Conservation (phyloP, 2,888 invertebrate species). For the Eupithecia tripunctaria region DNA sequence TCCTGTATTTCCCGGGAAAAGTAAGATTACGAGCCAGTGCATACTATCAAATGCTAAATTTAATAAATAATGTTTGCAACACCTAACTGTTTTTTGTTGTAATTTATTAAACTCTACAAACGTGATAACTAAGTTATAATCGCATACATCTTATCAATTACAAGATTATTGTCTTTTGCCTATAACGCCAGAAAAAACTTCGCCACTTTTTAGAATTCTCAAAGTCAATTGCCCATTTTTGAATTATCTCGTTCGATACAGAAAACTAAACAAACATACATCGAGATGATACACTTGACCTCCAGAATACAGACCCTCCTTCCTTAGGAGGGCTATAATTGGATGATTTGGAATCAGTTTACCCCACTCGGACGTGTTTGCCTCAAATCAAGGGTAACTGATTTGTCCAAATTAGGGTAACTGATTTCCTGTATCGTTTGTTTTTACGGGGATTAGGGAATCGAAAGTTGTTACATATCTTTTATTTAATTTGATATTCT, state of each 20-base stretch:
- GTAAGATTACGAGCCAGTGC: too few relatives aligned
- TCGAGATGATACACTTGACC: slow-evolving; percentile 31
- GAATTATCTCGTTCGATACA: not conserved
- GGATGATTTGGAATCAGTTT: slow-evolving; percentile 82
- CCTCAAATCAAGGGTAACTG: slow-evolving; percentile 64
- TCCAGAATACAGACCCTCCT: slow-evolving; percentile 52
- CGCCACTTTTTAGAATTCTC: too few relatives aligned
- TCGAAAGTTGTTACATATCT: slow-evolving; percentile 8
- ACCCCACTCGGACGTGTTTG: slow-evolving; percentile 80
- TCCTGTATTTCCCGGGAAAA: too few relatives aligned
- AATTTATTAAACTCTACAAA: too few relatives aligned
- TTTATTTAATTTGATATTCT: not conserved
- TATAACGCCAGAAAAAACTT: too few relatives aligned
- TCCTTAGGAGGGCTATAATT: slow-evolving; percentile 70
- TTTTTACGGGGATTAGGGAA: slow-evolving; percentile 27
- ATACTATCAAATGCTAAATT: too few relatives aligned
- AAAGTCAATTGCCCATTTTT: not conserved
- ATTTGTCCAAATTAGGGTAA: slow-evolving; percentile 59
- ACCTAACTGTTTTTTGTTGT: too few relatives aligned
- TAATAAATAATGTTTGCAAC: too few relatives aligned
- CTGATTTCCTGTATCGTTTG: slow-evolving; percentile 31
- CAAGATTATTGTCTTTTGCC: too few relatives aligned
- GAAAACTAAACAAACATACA: slow-evolving; percentile 17
- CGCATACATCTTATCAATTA: too few relatives aligned
- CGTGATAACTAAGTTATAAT: too few relatives aligned